Evolutionary conservation across 2,797 vertebrate genomes (phyloP).

Genomic region (Darevskia mixta): DNA sequence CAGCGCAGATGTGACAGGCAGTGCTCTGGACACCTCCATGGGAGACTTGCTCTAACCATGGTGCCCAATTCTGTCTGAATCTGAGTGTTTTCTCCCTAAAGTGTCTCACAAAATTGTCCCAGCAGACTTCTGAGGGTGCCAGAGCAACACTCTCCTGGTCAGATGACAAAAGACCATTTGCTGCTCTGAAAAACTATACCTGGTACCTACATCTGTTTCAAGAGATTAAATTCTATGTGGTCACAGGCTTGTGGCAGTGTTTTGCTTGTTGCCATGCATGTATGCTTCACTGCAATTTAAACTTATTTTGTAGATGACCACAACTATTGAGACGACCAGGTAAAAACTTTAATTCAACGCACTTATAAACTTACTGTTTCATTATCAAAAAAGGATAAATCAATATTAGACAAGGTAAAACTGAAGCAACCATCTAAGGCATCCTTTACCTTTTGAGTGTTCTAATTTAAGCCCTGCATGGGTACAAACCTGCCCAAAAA

Average conservation of each 20-base stretch:
- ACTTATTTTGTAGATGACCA: background rate
- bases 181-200: no score
- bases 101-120: no score
- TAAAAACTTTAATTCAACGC: background rate
- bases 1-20: background rate
- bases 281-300: background rate
- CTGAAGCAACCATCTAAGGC: background rate
- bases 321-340: background rate
- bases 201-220: background rate
- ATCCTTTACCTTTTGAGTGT: no score
- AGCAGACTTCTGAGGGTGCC: no score
- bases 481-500: conserved; percentile 93
- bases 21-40: background rate
- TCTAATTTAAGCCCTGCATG: background rate
- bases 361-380: background rate
- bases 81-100: no score
- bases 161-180: no score
- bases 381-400: background rate
- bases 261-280: background rate
- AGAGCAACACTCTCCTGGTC: no score
- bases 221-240: background rate
- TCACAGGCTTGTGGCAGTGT: background rate
- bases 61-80: no score
- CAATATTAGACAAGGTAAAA: background rate
- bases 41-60: no score